These are phyloP conservation scores for Osedax frankpressi DNA, from an alignment of 2,888 invertebrate species.

Conservation along the genomic window DNA sequence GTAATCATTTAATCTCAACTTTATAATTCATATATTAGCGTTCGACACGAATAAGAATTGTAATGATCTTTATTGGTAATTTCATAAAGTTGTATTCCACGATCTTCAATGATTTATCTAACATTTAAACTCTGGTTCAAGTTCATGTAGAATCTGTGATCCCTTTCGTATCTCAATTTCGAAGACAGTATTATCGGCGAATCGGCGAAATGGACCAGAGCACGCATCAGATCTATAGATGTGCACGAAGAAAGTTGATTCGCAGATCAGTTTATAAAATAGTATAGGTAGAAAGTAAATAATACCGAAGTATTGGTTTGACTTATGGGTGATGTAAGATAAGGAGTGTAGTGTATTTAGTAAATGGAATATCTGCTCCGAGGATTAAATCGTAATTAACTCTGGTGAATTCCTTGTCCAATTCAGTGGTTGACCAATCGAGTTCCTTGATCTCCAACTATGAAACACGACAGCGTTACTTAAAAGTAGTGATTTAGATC, in stretches of 20 bases:
- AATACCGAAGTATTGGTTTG: too few species aligned
- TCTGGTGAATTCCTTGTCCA: conserved; percentile 25
- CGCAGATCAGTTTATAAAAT: too few species aligned
- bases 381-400: conserved; percentile 36
- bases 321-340: too few species aligned
- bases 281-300: too few species aligned
- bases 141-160: background rate
- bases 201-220: background rate
- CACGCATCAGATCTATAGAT: background rate
- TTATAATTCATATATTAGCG: too few species aligned
- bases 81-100: background rate
- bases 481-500: conserved; percentile 1
- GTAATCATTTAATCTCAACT: too few species aligned
- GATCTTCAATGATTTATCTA: background rate
- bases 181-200: background rate
- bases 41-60: too few species aligned
- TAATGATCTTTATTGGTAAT: too few species aligned
- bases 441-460: conserved; percentile 27
- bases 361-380: conserved; percentile 45
- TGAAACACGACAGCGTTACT: background rate
- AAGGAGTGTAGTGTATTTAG: too few species aligned
- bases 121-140: background rate
- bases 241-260: background rate
- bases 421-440: conserved; percentile 31
- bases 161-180: background rate